Evolutionary conservation across 2,888 invertebrate genomes (phyloP).

Genomic region (Nomada lathburiana): DNA sequence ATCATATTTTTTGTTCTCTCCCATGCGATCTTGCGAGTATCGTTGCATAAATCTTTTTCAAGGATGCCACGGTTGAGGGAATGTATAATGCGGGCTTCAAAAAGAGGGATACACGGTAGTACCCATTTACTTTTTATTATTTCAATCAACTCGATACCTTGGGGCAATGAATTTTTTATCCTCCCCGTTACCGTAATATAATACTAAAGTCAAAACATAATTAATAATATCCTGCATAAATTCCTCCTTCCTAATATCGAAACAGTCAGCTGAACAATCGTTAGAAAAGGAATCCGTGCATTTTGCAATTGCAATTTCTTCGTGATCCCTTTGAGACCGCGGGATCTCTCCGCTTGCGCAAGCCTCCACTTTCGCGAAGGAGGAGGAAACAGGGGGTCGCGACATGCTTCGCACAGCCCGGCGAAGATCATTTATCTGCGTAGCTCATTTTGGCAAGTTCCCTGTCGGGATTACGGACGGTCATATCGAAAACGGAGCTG

Average conservation of each 20-base stretch:
- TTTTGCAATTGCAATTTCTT: neutral
- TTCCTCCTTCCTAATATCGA: neutral
- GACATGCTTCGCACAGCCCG: neutral
- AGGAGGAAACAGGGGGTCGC: constrained; percentile 4
- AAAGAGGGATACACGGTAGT: too few relatives aligned
- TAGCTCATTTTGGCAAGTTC: constrained; percentile 51
- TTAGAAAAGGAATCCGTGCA: too few relatives aligned
- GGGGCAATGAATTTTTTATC: too few relatives aligned
- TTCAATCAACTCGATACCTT: too few relatives aligned
- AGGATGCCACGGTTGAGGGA: neutral
- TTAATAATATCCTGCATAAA: too few relatives aligned
- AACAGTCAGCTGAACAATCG: too few relatives aligned
- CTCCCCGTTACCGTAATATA: too few relatives aligned
- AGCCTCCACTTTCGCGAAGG: neutral
- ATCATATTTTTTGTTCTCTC: neutral
- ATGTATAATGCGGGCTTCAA: too few relatives aligned
- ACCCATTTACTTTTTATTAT: too few relatives aligned
- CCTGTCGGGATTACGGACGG: constrained; percentile 21
- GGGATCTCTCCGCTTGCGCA: neutral
- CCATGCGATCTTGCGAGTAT: neutral
- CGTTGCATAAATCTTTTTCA: neutral
- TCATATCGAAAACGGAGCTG: constrained; percentile 31
- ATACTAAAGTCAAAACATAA: too few relatives aligned
- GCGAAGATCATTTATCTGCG: constrained; percentile 49
- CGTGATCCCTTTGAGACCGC: neutral